Percentiles rank a stretch among this genome's conserved stretches.
These are phyloP conservation scores for Chalcosyrphus nemorum DNA, from an alignment of 2,888 invertebrate species.

Conservation along the genomic window DNA sequence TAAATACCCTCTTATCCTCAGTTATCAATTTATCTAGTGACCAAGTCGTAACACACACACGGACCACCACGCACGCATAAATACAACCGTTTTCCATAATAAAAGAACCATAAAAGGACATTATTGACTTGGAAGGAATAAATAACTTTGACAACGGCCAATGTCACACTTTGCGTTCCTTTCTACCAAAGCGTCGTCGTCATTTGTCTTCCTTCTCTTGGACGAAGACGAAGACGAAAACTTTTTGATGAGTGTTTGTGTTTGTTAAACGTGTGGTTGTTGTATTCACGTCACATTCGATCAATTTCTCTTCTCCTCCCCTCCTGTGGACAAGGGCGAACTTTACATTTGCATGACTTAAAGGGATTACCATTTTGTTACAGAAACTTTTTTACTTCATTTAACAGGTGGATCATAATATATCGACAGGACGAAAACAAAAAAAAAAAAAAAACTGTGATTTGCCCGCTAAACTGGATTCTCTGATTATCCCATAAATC, in stretches of 20 bases:
- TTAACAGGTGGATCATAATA: constrained; percentile 48
- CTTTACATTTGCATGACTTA: constrained; percentile 50
- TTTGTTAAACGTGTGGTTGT: neutral
- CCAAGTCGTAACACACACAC: constrained; percentile 55
- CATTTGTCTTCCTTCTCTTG: constrained; percentile 21
- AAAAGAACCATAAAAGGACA: constrained; percentile 66
- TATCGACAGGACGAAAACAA: constrained; percentile 2
- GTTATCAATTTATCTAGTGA: constrained; percentile 72
- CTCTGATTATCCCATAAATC: constrained; percentile 54
- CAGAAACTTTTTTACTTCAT: constrained; percentile 41
- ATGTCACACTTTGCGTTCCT: constrained; percentile 45
- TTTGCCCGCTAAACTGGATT: constrained; percentile 31
- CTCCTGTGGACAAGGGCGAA: constrained; percentile 6
- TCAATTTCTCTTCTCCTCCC: constrained; percentile 45
- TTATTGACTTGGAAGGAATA: constrained; percentile 66
- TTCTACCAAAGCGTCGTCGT: constrained; percentile 39
- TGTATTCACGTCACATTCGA: constrained; percentile 54
- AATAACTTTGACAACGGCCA: constrained; percentile 67
- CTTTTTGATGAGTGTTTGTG: constrained; percentile 46
- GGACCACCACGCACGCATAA: constrained; percentile 64
- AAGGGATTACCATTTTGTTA: constrained; percentile 23
- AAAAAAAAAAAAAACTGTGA: neutral
- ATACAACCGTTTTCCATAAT: constrained; percentile 69
- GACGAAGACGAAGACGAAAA: constrained; percentile 12
- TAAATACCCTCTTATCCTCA: constrained; percentile 65